A percentile compares a stretch with the other conserved stretches of the same genome.
phyloP scores from a whole-genome alignment of 1,140 invertebrate species.

The Acromyrmex heyeri region DNA sequence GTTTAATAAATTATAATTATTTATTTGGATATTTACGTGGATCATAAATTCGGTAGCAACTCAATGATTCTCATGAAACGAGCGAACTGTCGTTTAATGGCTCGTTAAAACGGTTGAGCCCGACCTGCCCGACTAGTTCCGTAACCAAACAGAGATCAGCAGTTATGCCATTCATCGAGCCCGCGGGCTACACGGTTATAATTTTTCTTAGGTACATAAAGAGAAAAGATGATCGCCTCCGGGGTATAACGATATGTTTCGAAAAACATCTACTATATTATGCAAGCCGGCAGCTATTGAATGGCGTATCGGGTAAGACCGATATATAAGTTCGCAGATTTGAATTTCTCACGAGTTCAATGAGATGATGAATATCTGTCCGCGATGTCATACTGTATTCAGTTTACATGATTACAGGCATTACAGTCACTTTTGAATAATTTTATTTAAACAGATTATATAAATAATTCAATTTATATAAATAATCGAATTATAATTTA shows the following conservation, averaged over 20 bases:
- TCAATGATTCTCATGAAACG: constrained; percentile 42
- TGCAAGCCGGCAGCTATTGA: constrained; percentile 32
- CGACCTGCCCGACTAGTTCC: constrained; percentile 51
- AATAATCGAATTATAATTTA: background rate
- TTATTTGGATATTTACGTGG: constrained; percentile 15
- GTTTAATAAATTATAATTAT: background rate
- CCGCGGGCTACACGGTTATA: constrained; percentile 62
- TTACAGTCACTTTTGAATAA: background rate
- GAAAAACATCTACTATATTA: constrained; percentile 40
- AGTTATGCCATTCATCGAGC: constrained; percentile 62
- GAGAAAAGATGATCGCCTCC: constrained; percentile 47
- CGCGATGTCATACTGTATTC: background rate
- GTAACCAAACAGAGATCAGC: constrained; percentile 64
- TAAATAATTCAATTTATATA: background rate
- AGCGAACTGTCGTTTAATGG: constrained; percentile 68
- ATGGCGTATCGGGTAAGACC: constrained; percentile 9
- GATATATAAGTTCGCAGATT: constrained; percentile 4
- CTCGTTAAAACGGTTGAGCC: constrained; percentile 68
- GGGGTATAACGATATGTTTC: constrained; percentile 45
- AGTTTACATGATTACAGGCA: background rate
- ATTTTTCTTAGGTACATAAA: constrained; percentile 62
- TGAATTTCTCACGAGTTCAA: constrained; percentile 55
- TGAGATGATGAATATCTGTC: background rate
- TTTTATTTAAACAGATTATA: background rate
- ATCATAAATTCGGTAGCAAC: constrained; percentile 40